Conservation (phyloP, 2,888 invertebrate genomes). For the Lasioglossum oenotherae region DNA sequence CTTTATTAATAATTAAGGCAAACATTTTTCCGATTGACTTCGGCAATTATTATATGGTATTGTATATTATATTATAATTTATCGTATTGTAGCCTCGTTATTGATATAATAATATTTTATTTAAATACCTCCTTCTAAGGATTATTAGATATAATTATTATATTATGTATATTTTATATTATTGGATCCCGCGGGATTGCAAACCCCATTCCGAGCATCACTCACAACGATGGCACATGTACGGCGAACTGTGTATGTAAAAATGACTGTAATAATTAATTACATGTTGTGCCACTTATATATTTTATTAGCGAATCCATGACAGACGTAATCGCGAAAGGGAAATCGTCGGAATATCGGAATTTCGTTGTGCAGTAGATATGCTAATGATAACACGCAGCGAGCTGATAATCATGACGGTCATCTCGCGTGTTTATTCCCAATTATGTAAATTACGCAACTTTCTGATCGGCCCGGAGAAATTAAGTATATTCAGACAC, state of each 20-base stretch:
- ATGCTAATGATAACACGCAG: conserved; percentile 69
- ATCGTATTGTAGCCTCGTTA: too few relatives aligned
- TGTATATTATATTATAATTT: too few relatives aligned
- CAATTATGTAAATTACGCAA: conserved; percentile 68
- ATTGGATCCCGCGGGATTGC: too few relatives aligned
- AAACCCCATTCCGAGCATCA: too few relatives aligned
- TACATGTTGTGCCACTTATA: not conserved
- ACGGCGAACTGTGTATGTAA: too few relatives aligned
- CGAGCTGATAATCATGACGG: conserved; percentile 64
- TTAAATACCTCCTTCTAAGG: too few relatives aligned
- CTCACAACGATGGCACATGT: not conserved
- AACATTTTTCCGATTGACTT: too few relatives aligned
- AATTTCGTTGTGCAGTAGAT: conserved; percentile 37
- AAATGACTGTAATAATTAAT: not conserved
- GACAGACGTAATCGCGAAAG: not conserved
- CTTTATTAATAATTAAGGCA: too few relatives aligned
- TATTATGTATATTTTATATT: too few relatives aligned
- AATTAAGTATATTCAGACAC: conserved; percentile 54
- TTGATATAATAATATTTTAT: too few relatives aligned
- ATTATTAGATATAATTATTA: too few relatives aligned
- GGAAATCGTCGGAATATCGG: not conserved
- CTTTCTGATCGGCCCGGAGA: conserved; percentile 58
- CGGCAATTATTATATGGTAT: too few relatives aligned
- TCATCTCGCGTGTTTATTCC: conserved; percentile 68
- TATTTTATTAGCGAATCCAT: not conserved